phyloP scores from a whole-genome alignment of 2,888 invertebrate genomes.

The Chymomyza fuscimana region DNA sequence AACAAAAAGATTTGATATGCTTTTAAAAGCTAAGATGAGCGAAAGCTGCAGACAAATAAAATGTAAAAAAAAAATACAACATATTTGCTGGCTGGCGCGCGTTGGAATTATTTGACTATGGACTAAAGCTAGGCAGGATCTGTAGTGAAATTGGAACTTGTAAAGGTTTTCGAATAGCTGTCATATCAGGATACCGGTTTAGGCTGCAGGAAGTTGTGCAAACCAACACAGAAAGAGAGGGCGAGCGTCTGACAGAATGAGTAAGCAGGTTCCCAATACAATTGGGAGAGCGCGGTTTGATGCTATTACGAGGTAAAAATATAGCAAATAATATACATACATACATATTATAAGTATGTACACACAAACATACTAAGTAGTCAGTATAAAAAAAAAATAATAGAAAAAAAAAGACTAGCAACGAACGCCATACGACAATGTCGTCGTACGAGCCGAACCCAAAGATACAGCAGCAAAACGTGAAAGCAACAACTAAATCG shows the following conservation, averaged over 20 bases:
- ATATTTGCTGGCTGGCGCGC: not conserved
- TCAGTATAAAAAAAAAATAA: not conserved
- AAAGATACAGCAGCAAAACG: constrained; percentile 60
- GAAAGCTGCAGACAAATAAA: not conserved
- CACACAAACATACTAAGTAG: constrained; percentile 15
- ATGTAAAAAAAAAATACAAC: not conserved
- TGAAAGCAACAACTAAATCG: constrained; percentile 55
- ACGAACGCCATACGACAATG: constrained; percentile 24
- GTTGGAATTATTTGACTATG: not conserved
- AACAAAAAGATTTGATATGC: not conserved
- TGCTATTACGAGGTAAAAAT: constrained; percentile 28
- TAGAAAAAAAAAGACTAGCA: constrained; percentile 26
- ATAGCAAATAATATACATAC: constrained; percentile 3
- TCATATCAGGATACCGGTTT: constrained; percentile 65
- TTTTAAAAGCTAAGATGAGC: too few relatives aligned
- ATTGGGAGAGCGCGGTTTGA: constrained; percentile 1
- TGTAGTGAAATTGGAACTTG: not conserved
- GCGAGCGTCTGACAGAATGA: not conserved
- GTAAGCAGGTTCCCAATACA: not conserved
- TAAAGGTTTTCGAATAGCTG: constrained; percentile 31
- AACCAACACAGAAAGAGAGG: too few relatives aligned
- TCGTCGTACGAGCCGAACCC: constrained; percentile 48
- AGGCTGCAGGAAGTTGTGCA: too few relatives aligned
- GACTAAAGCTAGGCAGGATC: not conserved
- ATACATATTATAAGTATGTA: not conserved